Percentiles rank a stretch among this genome's conserved stretches.
phyloP scores from a whole-genome alignment of 2,888 invertebrate genomes.

The Aricia artaxerxes region DNA sequence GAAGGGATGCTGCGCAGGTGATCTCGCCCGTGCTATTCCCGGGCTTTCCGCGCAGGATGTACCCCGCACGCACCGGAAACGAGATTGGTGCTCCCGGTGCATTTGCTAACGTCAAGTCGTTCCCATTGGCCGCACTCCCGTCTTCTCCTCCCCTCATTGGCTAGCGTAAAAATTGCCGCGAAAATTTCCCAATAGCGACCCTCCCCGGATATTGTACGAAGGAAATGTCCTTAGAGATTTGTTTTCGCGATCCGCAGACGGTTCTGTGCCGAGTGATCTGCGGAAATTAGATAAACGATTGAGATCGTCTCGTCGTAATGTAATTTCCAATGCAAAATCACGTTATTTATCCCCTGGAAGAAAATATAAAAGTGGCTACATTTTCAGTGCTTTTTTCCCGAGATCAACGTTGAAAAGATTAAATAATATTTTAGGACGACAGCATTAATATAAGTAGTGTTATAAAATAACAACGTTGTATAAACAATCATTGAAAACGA shows the following conservation, averaged over 20 bases:
- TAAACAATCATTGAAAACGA: background rate
- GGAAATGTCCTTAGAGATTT: slow-evolving; percentile 74
- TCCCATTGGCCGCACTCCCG: slow-evolving; percentile 54
- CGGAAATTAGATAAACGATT: slow-evolving; percentile 66
- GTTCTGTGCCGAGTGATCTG: slow-evolving; percentile 55
- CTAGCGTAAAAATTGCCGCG: slow-evolving; percentile 56
- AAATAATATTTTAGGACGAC: background rate
- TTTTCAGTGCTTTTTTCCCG: background rate
- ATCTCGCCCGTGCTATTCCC: slow-evolving; percentile 65
- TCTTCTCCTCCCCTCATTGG: slow-evolving; percentile 53
- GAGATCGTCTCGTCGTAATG: slow-evolving; percentile 50
- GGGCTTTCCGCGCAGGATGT: slow-evolving; percentile 76
- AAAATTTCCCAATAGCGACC: slow-evolving; percentile 58
- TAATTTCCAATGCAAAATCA: slow-evolving; percentile 50
- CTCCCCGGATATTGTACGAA: slow-evolving; percentile 69
- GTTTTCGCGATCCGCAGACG: slow-evolving; percentile 66
- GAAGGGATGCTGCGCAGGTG: slow-evolving; percentile 73
- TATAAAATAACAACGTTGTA: background rate
- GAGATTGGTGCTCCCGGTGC: slow-evolving; percentile 66
- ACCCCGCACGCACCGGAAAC: slow-evolving; percentile 63
- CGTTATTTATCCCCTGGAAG: slow-evolving; percentile 23
- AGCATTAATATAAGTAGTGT: background rate
- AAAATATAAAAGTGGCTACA: background rate
- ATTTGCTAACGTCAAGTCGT: slow-evolving; percentile 53
- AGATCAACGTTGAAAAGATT: background rate